phyloP scores from a whole-genome alignment of 1,140 invertebrate species.

The Brachystomella parvula region DNA sequence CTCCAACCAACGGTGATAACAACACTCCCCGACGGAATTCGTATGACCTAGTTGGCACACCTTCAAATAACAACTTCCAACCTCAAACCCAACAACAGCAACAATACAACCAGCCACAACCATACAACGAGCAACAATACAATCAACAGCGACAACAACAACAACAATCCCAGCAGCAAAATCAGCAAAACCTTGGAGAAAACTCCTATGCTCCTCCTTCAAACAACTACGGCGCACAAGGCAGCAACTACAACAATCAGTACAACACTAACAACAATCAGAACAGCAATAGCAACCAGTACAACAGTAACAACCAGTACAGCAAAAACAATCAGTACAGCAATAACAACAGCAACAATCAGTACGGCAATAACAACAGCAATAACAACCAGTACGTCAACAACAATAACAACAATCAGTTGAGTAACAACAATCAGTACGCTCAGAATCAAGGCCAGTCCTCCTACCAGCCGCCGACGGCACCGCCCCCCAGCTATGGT shows the following conservation, averaged over 20 bases:
- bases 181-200: not conserved
- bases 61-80: not conserved
- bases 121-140: not conserved
- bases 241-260: not conserved
- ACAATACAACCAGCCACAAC: not conserved
- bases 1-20: conserved; percentile 3
- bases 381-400: not conserved
- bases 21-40: conserved; percentile 4
- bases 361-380: conserved; percentile 2
- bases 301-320: not conserved
- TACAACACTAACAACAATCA: not conserved
- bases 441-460: not conserved
- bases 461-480: not conserved
- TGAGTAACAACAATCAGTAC: not conserved
- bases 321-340: not conserved
- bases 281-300: not conserved
- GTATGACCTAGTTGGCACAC: not conserved
- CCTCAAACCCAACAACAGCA: not conserved
- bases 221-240: not conserved
- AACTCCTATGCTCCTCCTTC: not conserved
- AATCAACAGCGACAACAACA: not conserved
- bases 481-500: not conserved
- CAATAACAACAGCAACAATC: conserved; percentile 17
- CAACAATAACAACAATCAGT: conserved; percentile 7
- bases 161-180: not conserved